Conservation (phyloP, 2,888 invertebrate species). For the Rhingia campestris region DNA sequence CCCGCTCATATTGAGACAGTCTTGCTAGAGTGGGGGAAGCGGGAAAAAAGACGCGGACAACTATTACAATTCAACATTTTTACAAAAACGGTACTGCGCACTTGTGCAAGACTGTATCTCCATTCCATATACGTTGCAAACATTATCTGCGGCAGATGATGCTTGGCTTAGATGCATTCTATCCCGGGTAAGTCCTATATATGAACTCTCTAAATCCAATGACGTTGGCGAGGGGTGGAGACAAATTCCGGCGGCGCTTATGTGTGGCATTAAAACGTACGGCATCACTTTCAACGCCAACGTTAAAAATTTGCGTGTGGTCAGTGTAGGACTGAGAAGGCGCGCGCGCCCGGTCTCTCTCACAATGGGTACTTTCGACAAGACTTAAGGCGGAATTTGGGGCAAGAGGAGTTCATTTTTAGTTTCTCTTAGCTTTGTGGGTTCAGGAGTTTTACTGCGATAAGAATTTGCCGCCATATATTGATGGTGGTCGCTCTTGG, state of each 20-base stretch:
- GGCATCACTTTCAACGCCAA: constrained; percentile 73
- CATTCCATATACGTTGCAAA: neutral
- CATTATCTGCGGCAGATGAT: constrained; percentile 41
- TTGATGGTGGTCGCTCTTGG: constrained; percentile 55
- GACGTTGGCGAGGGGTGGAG: neutral
- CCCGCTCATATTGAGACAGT: constrained; percentile 34
- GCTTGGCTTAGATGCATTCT: constrained; percentile 17
- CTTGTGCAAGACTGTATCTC: constrained; percentile 23
- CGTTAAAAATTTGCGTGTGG: constrained; percentile 72
- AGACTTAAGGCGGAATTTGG: constrained; percentile 61
- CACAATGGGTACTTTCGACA: constrained; percentile 60
- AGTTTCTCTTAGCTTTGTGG: constrained; percentile 26
- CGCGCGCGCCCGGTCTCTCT: constrained; percentile 19
- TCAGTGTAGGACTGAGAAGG: constrained; percentile 40
- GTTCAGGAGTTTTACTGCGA: constrained; percentile 52
- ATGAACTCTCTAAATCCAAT: constrained; percentile 4
- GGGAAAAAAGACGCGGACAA: neutral
- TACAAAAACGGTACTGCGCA: constrained; percentile 49
- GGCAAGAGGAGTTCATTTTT: constrained; percentile 47
- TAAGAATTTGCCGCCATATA: constrained; percentile 51
- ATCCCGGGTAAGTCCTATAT: neutral
- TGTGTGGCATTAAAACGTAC: constrained; percentile 39
- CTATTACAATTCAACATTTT: constrained; percentile 29
- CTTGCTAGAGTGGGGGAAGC: constrained; percentile 6
- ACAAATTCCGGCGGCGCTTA: constrained; percentile 67